Percentiles rank a stretch among this genome's conserved stretches.
These are phyloP conservation scores for Strigops habroptila DNA, from an alignment of 2,113 vertebrate genomes.

Conservation along the genomic window DNA sequence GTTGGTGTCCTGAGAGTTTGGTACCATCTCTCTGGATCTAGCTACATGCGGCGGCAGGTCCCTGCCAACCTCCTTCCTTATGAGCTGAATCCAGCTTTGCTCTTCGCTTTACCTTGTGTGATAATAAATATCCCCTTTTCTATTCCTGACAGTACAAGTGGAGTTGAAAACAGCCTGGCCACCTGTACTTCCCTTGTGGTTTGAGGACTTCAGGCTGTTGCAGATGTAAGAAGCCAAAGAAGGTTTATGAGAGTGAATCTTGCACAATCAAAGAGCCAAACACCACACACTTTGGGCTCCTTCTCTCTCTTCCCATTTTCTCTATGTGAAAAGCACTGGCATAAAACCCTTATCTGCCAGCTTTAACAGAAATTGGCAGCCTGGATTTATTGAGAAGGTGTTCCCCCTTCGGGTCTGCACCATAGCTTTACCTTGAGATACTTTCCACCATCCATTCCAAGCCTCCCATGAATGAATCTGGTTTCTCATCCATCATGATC, in stretches of 20 bases:
- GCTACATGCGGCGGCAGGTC: neutral
- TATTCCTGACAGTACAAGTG: neutral
- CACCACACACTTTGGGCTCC: neutral
- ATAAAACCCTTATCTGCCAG: neutral
- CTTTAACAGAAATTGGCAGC: neutral
- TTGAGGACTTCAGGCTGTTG: neutral
- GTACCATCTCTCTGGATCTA: neutral
- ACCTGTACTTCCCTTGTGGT: neutral
- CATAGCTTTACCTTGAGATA: neutral
- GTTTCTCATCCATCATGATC: neutral
- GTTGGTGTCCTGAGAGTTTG: neutral
- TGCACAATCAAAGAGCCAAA: neutral
- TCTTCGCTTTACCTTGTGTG: neutral
- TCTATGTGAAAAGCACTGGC: neutral
- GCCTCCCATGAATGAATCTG: neutral
- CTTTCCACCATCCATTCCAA: neutral
- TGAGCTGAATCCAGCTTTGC: neutral
- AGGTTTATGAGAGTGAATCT: neutral
- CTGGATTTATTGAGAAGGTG: neutral
- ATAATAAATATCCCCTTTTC: neutral
- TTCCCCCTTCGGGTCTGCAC: neutral
- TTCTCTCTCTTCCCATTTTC: too few species aligned
- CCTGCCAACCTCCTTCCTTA: neutral
- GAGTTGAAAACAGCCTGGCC: neutral
- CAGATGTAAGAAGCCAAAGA: neutral